Evolutionary conservation across 2,888 invertebrate genomes (phyloP).

Genomic region (Cactoblastis cactorum): DNA sequence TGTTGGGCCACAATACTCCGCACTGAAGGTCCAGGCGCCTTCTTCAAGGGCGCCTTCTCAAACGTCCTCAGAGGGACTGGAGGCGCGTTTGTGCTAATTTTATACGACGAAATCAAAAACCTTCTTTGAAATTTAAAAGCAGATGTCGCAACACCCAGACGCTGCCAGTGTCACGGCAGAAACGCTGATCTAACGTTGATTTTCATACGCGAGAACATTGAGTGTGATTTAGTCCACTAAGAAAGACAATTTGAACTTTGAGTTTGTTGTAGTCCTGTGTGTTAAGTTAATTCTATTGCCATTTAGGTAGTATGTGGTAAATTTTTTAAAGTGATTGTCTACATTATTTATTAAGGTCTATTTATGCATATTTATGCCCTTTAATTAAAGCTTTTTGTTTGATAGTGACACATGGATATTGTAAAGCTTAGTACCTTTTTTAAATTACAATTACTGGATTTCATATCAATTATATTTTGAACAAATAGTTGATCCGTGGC

Average conservation of each 20-base stretch:
- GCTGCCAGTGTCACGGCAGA: not conserved
- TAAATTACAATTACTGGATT: too few species aligned
- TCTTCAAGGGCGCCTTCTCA: slow-evolving; percentile 98
- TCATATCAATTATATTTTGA: too few species aligned
- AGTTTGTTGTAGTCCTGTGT: not conserved
- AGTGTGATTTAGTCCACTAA: not conserved
- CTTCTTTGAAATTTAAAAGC: slow-evolving; percentile 54
- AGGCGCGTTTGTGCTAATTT: slow-evolving; percentile 92
- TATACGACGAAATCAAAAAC: slow-evolving; percentile 92
- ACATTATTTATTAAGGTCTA: slow-evolving; percentile 16
- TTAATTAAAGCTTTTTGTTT: not conserved
- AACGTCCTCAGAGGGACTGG: slow-evolving; percentile 95
- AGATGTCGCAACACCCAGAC: not conserved
- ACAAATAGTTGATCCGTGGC: too few species aligned
- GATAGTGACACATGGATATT: too few species aligned
- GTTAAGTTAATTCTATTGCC: not conserved
- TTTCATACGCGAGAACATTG: not conserved
- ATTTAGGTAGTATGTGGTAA: not conserved
- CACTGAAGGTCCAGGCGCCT: slow-evolving; percentile 89
- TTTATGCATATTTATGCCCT: slow-evolving; percentile 8
- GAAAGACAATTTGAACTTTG: not conserved
- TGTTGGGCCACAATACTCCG: slow-evolving; percentile 91
- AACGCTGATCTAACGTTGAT: not conserved
- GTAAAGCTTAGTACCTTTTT: too few species aligned
- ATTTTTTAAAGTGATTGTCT: slow-evolving; percentile 12